A percentile compares a stretch with the other conserved stretches of the same genome.
Conservation (phyloP, 2,113 vertebrate species). For the Chaetodon trifascialis region DNA sequence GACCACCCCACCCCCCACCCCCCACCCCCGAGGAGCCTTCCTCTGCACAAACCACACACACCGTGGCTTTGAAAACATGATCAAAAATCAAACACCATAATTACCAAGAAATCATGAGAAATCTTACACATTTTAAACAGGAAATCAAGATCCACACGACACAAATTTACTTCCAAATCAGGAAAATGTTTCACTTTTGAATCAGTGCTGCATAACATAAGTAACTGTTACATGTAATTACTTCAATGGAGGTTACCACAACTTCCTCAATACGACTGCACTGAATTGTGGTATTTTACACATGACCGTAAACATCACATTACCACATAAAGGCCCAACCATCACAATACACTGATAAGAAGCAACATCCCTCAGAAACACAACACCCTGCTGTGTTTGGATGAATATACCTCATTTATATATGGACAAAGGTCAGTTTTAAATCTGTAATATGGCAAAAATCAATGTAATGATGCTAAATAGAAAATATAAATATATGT, state of each 20-base stretch:
- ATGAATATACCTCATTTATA: background rate
- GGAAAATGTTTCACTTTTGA: background rate
- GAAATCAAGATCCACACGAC: background rate
- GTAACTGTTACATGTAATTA: background rate
- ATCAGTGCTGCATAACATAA: background rate
- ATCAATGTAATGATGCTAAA: no score
- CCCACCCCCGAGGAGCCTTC: background rate
- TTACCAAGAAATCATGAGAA: background rate
- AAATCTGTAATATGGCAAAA: background rate
- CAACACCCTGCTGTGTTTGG: background rate
- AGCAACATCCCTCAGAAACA: background rate
- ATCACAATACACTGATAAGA: background rate
- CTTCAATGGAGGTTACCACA: background rate
- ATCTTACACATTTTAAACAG: background rate
- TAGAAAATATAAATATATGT: no score
- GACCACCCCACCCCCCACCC: background rate
- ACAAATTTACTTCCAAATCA: background rate
- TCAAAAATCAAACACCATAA: conserved; percentile 8
- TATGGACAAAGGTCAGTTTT: background rate
- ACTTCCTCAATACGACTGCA: background rate
- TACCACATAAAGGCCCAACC: background rate
- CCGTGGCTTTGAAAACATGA: background rate
- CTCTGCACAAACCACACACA: conserved; percentile 16
- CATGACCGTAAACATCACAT: conserved; percentile 27
- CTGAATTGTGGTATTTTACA: conserved; percentile 4